phyloP scores from a whole-genome alignment of 2,888 invertebrate genomes.

The Tortricodes alternella region DNA sequence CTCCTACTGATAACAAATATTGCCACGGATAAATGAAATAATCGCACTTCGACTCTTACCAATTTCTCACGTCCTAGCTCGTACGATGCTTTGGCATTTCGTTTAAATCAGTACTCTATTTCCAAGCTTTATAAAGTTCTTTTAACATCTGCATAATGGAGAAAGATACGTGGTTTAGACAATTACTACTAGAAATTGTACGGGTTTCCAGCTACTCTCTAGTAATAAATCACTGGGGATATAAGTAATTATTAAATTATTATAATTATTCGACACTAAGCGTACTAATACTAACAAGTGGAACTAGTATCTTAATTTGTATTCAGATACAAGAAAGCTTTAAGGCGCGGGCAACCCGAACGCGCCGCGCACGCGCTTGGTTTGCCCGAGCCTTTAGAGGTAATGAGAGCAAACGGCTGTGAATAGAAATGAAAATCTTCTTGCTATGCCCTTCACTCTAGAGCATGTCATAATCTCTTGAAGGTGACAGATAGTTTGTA shows the following conservation, averaged over 20 bases:
- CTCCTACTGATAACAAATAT: conserved; percentile 17
- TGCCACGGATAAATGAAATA: conserved; percentile 11
- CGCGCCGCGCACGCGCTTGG: too few species aligned
- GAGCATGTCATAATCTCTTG: too few species aligned
- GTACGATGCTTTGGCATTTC: neutral
- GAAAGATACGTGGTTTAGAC: neutral
- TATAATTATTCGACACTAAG: conserved; percentile 2
- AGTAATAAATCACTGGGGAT: conserved; percentile 9
- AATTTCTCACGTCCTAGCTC: neutral
- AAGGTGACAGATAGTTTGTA: too few species aligned
- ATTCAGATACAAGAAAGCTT: neutral
- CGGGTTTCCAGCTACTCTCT: conserved; percentile 17
- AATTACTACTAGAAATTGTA: neutral
- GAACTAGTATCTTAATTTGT: neutral
- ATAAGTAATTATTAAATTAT: conserved; percentile 15
- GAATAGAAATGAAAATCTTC: too few species aligned
- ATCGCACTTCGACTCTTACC: neutral
- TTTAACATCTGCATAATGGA: neutral
- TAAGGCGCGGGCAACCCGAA: too few species aligned
- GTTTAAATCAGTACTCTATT: neutral
- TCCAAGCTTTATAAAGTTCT: neutral
- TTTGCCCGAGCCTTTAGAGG: too few species aligned
- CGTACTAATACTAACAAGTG: conserved; percentile 11
- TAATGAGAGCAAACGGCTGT: too few species aligned
- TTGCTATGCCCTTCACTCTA: too few species aligned